Evolutionary conservation across 2,888 invertebrate species (phyloP).

Genomic region (Noctua comes): DNA sequence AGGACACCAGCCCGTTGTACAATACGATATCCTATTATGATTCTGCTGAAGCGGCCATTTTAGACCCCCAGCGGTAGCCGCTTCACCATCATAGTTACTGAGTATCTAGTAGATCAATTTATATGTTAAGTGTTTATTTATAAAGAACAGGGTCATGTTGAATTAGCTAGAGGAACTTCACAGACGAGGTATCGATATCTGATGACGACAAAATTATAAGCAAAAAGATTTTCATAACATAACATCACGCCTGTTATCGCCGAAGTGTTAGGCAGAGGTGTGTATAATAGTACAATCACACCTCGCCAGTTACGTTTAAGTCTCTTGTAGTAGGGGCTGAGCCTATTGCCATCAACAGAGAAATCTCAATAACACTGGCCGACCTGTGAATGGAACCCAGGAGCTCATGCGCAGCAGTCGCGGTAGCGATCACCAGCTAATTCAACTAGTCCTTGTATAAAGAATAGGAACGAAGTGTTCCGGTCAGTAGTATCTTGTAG

Average conservation of each 20-base stretch:
- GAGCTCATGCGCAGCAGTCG: not conserved
- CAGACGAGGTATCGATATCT: not conserved
- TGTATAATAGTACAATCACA: not conserved
- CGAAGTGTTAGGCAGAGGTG: not conserved
- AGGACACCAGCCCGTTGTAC: no score
- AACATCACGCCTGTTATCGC: no score
- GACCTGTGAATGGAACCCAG: not conserved
- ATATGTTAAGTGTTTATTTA: not conserved
- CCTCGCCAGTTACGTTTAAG: not conserved
- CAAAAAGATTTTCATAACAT: no score
- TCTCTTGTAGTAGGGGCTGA: not conserved
- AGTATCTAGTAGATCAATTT: conserved; percentile 29
- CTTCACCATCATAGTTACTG: conserved; percentile 6
- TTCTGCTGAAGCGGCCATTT: no score
- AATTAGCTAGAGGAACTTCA: conserved; percentile 1
- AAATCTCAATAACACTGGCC: not conserved
- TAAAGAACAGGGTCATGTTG: not conserved
- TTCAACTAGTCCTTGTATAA: not conserved
- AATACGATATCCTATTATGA: no score
- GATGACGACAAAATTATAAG: not conserved
- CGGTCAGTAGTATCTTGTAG: conserved; percentile 34
- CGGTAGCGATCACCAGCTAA: not conserved
- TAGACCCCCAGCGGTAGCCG: no score
- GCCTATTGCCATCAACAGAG: not conserved
- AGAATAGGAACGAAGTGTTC: not conserved